Evolutionary conservation across 2,888 invertebrate species (phyloP).

Genomic region (Plebejus anna): DNA sequence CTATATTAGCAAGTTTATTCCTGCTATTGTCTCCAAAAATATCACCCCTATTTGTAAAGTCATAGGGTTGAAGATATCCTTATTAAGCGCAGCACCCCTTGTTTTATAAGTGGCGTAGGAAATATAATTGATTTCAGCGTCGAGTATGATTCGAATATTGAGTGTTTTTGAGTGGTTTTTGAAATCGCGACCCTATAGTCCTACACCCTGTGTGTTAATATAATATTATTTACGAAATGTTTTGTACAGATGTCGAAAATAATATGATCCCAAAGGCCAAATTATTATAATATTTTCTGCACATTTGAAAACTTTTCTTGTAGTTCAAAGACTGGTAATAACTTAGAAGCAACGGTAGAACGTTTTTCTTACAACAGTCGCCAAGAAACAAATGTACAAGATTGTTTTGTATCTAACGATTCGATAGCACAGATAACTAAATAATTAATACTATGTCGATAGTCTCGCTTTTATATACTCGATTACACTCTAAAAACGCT

Average conservation of each 20-base stretch:
- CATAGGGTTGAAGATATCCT: background rate
- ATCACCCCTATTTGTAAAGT: background rate
- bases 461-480: too few species aligned
- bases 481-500: too few species aligned
- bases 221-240: background rate
- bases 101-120: conserved; percentile 52
- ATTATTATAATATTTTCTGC: background rate
- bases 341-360: too few species aligned
- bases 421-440: too few species aligned
- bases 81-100: background rate
- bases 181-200: conserved; percentile 45
- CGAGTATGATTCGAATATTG: conserved; percentile 47
- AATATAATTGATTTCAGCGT: conserved; percentile 63
- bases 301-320: background rate
- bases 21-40: background rate
- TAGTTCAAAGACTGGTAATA: too few species aligned
- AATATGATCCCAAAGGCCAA: background rate
- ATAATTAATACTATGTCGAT: too few species aligned
- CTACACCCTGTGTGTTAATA: background rate
- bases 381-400: too few species aligned
- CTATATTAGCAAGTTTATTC: conserved; percentile 22
- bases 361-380: too few species aligned
- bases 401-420: too few species aligned
- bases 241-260: background rate
- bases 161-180: conserved; percentile 42